Conservation (phyloP, 2,797 vertebrate genomes). For the Euphonia xanthogaster region DNA sequence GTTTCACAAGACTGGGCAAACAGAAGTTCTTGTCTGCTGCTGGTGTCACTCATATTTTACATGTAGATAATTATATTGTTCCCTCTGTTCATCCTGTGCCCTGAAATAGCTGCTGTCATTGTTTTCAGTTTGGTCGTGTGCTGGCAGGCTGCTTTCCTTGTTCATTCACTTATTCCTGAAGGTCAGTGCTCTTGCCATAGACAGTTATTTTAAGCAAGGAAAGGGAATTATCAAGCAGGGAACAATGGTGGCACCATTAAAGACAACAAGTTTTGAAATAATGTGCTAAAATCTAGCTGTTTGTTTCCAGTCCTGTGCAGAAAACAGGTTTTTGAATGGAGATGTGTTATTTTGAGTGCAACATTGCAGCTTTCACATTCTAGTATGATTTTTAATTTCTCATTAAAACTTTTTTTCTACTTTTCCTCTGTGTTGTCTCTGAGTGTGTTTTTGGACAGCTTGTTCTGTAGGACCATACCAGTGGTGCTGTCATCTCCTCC, state of each 20-base stretch:
- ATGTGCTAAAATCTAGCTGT: accelerated
- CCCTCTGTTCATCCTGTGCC: not conserved
- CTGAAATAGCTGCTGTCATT: not conserved
- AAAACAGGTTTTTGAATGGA: not conserved
- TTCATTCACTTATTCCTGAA: slow-evolving; percentile 2
- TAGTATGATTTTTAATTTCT: not conserved
- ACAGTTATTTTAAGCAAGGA: not conserved
- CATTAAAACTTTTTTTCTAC: not conserved
- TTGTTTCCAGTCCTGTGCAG: not conserved
- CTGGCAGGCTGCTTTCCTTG: not conserved
- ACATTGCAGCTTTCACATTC: not conserved
- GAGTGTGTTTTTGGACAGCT: not conserved
- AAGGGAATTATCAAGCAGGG: not conserved
- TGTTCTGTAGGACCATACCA: not conserved
- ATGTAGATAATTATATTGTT: not conserved
- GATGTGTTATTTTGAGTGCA: not conserved
- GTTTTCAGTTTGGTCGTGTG: not conserved
- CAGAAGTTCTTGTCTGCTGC: slow-evolving; percentile 1
- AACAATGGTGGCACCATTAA: not conserved
- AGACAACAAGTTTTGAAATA: not conserved
- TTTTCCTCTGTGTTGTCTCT: not conserved
- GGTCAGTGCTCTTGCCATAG: not conserved
- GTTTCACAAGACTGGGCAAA: slow-evolving; percentile 10
- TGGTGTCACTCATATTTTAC: not conserved
- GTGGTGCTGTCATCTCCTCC: not conserved